These are phyloP conservation scores for Dendrocincla fuliginosa DNA, from an alignment of 2,797 vertebrate species.

Conservation along the genomic window DNA sequence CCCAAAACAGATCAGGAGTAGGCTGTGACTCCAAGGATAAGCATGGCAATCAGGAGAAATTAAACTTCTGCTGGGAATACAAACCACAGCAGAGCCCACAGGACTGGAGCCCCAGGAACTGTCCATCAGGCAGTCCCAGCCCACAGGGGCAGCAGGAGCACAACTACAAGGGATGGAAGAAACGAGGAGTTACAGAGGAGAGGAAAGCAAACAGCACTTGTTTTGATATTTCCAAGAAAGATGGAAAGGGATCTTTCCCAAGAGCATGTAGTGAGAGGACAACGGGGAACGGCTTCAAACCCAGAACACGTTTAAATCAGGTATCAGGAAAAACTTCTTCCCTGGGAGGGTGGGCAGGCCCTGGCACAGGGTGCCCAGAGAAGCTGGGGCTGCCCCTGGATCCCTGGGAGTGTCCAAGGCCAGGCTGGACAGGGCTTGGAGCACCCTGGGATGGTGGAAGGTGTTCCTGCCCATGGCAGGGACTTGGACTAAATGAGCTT, in stretches of 20 bases:
- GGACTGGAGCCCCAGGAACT: not conserved
- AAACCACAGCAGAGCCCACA: not conserved
- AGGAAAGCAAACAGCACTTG: not conserved
- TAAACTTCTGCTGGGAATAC: not conserved
- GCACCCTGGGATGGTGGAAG: fast-evolving
- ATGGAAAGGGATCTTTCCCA: not conserved
- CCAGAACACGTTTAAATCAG: not conserved
- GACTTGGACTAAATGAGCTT: not conserved
- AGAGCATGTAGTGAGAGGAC: not conserved
- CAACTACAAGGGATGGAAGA: fast-evolving
- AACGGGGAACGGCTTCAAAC: not conserved
- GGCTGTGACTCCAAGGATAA: not conserved
- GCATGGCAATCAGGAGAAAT: not conserved
- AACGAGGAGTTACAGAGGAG: not conserved
- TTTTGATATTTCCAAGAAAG: not conserved
- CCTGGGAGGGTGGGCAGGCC: not conserved
- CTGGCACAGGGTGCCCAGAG: not conserved
- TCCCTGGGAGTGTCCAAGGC: not conserved
- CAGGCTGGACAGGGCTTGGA: fast-evolving
- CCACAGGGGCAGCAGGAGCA: not conserved
- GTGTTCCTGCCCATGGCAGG: not conserved
- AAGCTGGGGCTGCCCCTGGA: not conserved
- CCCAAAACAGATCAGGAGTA: fast-evolving
- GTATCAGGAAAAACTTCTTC: not conserved
- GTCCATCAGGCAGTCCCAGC: fast-evolving